Conservation (phyloP, 2,797 vertebrate genomes). For the Menidia menidia region DNA sequence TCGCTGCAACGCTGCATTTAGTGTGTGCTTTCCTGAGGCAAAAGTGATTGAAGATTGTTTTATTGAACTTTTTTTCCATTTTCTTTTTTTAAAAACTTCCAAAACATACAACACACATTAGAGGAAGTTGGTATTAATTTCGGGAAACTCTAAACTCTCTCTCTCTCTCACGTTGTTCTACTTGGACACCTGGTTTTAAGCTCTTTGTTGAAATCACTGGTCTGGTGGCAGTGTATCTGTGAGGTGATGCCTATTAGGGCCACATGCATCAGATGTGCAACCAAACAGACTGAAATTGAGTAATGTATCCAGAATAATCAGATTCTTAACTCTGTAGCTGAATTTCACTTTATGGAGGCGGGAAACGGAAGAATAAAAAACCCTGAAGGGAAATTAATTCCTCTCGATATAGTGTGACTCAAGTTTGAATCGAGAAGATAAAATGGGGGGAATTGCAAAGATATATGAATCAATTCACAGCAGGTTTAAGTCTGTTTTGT, state of each 20-base stretch:
- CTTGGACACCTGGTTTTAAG: conserved; percentile 27
- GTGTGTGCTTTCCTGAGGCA: conserved; percentile 85
- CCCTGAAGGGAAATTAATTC: not conserved
- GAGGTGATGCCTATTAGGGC: conserved; percentile 17
- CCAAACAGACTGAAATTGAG: not conserved
- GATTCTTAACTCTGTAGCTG: conserved; percentile 2
- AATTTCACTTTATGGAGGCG: not conserved
- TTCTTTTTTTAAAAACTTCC: conserved; percentile 55
- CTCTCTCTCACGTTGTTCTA: conserved; percentile 16
- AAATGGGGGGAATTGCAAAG: not conserved
- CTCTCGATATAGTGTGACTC: not conserved
- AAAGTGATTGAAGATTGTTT: conserved; percentile 73
- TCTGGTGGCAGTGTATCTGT: conserved; percentile 43
- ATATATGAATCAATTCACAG: not conserved
- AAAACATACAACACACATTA: conserved; percentile 59
- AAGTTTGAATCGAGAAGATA: not conserved
- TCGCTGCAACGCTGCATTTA: conserved; percentile 59
- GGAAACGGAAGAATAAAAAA: not conserved
- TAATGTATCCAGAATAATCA: conserved; percentile 22
- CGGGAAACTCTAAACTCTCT: conserved; percentile 34
- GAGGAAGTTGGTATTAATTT: conserved; percentile 55
- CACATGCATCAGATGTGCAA: conserved; percentile 9
- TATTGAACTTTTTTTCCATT: conserved; percentile 35
- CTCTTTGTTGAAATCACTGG: conserved; percentile 15
- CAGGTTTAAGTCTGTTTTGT: not conserved